These are phyloP conservation scores for Ceramica pisi DNA, from an alignment of 2,888 invertebrate species.

Conservation along the genomic window DNA sequence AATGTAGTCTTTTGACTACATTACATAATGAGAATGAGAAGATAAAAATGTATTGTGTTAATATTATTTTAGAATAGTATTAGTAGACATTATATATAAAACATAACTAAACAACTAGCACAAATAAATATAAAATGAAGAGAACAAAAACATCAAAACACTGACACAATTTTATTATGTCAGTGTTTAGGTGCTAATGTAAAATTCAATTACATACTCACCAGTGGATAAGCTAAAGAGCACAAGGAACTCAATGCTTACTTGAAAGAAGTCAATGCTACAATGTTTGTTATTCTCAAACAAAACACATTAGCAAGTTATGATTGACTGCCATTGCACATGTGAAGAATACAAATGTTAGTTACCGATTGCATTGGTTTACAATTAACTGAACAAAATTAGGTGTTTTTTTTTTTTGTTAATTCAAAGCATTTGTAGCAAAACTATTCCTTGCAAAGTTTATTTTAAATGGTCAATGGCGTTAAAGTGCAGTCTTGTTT, in stretches of 20 bases:
- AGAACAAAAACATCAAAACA: background rate
- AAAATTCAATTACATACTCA: background rate
- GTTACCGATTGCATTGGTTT: background rate
- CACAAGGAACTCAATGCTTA: conserved; percentile 1
- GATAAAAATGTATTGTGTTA: too few species aligned
- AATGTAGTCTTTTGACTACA: too few species aligned
- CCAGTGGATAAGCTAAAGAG: conserved; percentile 5
- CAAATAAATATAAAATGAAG: too few species aligned
- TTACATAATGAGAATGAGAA: too few species aligned
- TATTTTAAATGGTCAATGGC: background rate
- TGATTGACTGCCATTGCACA: conserved; percentile 33
- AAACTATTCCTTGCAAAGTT: background rate
- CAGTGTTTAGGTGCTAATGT: too few species aligned
- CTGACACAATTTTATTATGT: too few species aligned
- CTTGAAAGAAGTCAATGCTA: conserved; percentile 17
- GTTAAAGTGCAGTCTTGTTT: background rate
- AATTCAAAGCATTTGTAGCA: background rate
- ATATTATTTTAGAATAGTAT: too few species aligned
- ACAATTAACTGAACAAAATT: background rate
- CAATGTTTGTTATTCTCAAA: conserved; percentile 26
- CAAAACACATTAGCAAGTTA: conserved; percentile 41
- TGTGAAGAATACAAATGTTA: conserved; percentile 41
- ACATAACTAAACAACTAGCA: too few species aligned
- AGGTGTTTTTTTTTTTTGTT: background rate
- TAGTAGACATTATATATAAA: too few species aligned